Evolutionary conservation across 2,113 vertebrate species (phyloP).

Genomic region (Microcebus griseorufus): DNA sequence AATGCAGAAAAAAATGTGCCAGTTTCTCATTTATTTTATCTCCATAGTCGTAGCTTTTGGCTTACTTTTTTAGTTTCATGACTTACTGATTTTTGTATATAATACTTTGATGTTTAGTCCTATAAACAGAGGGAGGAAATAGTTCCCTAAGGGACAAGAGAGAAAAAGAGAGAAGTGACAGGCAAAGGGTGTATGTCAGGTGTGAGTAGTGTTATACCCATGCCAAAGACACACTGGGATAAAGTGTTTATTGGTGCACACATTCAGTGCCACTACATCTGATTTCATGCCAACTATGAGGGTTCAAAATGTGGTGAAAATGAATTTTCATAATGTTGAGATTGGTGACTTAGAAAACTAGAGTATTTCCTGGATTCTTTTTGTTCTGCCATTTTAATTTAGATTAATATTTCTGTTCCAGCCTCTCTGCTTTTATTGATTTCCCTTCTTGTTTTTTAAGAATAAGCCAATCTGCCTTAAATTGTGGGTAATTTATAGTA

Average conservation of each 20-base stretch:
- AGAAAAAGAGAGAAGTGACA: background rate
- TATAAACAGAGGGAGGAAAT: background rate
- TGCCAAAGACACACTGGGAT: background rate
- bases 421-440: background rate
- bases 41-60: background rate
- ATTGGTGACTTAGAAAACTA: background rate
- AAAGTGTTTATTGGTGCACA: background rate
- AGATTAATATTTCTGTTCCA: background rate
- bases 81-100: background rate
- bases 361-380: background rate
- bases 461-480: background rate
- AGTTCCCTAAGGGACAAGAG: background rate
- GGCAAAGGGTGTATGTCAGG: background rate
- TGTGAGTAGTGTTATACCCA: background rate
- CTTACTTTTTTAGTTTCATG: background rate
- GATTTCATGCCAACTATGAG: background rate
- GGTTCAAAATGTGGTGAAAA: background rate
- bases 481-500: background rate
- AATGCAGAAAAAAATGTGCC: background rate
- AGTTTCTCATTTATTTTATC: background rate
- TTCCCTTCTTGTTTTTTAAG: background rate
- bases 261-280: background rate
- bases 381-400: background rate
- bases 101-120: background rate
- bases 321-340: background rate